Conservation (phyloP, 2,888 invertebrate genomes). For the Idaea biselata region DNA sequence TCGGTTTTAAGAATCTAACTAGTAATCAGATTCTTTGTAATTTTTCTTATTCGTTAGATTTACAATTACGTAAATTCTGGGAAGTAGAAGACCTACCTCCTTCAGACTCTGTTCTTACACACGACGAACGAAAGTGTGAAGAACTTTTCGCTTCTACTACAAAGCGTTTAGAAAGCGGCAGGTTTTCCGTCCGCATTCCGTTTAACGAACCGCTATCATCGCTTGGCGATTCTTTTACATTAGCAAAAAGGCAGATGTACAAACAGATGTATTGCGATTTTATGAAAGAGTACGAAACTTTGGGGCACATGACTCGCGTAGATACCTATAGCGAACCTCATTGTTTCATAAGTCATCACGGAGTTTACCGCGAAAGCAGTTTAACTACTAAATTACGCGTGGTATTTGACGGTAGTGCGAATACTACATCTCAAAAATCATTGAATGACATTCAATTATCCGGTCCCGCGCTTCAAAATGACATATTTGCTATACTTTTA, state of each 20-base stretch:
- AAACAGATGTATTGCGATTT: constrained; percentile 14
- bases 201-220: constrained; percentile 20
- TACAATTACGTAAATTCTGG: constrained; percentile 25
- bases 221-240: constrained; percentile 2
- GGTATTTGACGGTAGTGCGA: constrained; percentile 13
- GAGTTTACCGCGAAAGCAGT: constrained; percentile 11
- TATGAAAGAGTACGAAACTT: constrained; percentile 11
- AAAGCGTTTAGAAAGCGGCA: constrained; percentile 13
- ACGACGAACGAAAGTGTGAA: constrained; percentile 5
- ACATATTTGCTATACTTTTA: constrained; percentile 34
- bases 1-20: too few species aligned
- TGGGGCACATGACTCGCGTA: constrained; percentile 17
- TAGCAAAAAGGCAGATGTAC: constrained; percentile 2
- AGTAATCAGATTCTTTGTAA: constrained; percentile 18
- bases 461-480: constrained; percentile 33
- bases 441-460: constrained; percentile 24
- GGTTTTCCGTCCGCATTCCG: constrained; percentile 16
- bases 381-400: constrained; percentile 15
- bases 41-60: constrained; percentile 15
- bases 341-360: constrained; percentile 12
- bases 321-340: neutral
- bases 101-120: constrained; percentile 1
- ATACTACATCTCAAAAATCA: constrained; percentile 7
- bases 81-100: constrained; percentile 21
- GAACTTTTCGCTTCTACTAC: constrained; percentile 8